Percentiles rank a stretch among this genome's conserved stretches.
These are phyloP conservation scores for Benthosema pterotum DNA, from an alignment of 2,797 vertebrate species.

Conservation along the genomic window DNA sequence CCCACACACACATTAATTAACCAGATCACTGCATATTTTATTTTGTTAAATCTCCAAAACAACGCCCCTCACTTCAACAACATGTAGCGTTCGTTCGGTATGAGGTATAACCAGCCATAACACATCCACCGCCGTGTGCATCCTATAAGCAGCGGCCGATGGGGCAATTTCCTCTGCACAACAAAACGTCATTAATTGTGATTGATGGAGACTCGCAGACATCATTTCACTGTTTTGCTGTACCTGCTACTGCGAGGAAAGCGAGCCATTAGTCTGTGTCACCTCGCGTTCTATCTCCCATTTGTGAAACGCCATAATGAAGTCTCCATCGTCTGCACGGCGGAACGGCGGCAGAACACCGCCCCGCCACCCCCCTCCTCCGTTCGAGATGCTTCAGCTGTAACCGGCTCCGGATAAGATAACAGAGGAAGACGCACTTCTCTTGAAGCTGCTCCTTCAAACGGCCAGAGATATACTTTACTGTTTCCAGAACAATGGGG, in stretches of 20 bases:
- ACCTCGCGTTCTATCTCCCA: conserved; percentile 55
- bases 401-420: no score
- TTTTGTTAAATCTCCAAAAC: no score
- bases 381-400: no score
- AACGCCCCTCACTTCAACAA: no score
- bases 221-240: conserved; percentile 74
- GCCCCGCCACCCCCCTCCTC: no score
- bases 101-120: not conserved
- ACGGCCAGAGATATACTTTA: no score
- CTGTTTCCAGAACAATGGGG: no score
- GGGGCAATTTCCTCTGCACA: conserved; percentile 56
- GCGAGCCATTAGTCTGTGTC: conserved; percentile 75
- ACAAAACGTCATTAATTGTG: conserved; percentile 75
- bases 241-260: conserved; percentile 70
- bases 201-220: conserved; percentile 68
- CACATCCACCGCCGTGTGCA: conserved; percentile 22
- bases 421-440: no score
- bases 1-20: no score
- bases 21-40: no score
- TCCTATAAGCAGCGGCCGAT: conserved; percentile 41
- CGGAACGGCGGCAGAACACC: conserved; percentile 16
- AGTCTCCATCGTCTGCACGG: conserved; percentile 38
- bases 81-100: no score
- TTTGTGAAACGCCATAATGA: conserved; percentile 69
- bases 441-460: no score